Conservation (phyloP, 2,797 vertebrate genomes). For the Hephaestus fuliginosus region DNA sequence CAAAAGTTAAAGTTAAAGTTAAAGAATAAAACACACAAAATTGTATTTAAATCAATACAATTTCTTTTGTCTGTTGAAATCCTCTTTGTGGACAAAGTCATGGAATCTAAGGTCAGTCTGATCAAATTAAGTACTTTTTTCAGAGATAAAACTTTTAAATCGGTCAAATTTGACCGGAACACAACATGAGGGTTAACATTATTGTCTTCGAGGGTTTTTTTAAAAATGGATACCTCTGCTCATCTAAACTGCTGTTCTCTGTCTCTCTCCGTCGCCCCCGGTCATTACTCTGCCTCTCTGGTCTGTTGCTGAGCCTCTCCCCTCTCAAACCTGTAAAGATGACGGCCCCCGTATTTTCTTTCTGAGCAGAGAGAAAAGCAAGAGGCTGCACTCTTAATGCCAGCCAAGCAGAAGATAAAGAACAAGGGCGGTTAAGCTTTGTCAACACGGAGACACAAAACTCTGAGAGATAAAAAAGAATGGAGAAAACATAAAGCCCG, state of each 20-base stretch:
- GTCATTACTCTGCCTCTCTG: conserved; percentile 25
- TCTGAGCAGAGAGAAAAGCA: conserved; percentile 22
- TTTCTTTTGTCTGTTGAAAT: no score
- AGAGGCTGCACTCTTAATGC: conserved; percentile 47
- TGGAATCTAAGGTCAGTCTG: no score
- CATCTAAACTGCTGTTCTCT: conserved; percentile 7
- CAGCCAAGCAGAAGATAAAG: conserved; percentile 54
- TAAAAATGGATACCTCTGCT: conserved; percentile 30
- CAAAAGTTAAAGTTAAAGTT: no score
- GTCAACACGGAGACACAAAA: conserved; percentile 63
- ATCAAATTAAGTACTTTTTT: no score
- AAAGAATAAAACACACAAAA: no score
- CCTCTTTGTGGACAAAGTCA: no score
- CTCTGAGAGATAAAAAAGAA: conserved; percentile 55
- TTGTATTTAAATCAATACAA: no score
- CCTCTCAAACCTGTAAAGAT: conserved; percentile 32
- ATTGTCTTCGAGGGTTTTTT: neutral
- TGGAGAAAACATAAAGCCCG: conserved; percentile 44
- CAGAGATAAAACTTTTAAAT: no score
- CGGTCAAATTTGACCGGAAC: no score
- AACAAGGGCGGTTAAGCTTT: conserved; percentile 57
- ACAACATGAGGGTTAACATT: no score
- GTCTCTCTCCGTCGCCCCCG: neutral
- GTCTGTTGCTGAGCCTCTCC: conserved; percentile 17
- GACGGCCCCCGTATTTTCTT: conserved; percentile 38